Conservation (phyloP, 2,797 vertebrate genomes). For the Pangasius krempfi region DNA sequence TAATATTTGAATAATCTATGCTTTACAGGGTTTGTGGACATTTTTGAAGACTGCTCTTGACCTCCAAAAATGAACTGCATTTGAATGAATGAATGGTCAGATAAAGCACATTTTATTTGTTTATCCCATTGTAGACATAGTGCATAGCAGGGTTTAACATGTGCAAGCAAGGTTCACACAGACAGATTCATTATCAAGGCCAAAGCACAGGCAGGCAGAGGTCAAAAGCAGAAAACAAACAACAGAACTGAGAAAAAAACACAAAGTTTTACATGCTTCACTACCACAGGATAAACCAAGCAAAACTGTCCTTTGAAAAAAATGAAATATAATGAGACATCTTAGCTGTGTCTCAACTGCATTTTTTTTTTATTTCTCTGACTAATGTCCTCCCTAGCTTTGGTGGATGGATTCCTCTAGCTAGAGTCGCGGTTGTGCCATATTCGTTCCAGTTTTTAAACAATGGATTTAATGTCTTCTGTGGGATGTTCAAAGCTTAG, state of each 20-base stretch:
- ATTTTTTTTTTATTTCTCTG: not conserved
- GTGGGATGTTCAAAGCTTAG: not conserved
- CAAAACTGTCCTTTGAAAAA: not conserved
- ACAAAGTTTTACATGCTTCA: not conserved
- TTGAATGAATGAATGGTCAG: not conserved
- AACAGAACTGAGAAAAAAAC: not conserved
- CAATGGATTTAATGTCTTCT: not conserved
- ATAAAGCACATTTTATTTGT: not conserved
- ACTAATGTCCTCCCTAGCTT: not conserved
- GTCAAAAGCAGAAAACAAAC: not conserved
- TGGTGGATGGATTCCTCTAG: not conserved
- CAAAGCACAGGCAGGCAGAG: not conserved
- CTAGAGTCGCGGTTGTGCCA: too few relatives aligned
- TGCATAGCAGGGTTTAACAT: not conserved
- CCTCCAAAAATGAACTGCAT: not conserved
- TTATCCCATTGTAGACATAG: not conserved
- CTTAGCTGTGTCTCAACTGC: not conserved
- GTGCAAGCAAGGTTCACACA: not conserved
- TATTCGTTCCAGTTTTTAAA: not conserved
- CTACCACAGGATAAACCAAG: not conserved
- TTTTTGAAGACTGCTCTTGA: not conserved
- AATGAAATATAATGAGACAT: not conserved
- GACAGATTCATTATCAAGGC: not conserved
- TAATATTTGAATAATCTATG: not conserved
- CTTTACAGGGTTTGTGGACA: not conserved